Evolutionary conservation across 35 echinoderm and acorn worm genomes (phyloP).

Genomic region (Eucidaris tribuloides): DNA sequence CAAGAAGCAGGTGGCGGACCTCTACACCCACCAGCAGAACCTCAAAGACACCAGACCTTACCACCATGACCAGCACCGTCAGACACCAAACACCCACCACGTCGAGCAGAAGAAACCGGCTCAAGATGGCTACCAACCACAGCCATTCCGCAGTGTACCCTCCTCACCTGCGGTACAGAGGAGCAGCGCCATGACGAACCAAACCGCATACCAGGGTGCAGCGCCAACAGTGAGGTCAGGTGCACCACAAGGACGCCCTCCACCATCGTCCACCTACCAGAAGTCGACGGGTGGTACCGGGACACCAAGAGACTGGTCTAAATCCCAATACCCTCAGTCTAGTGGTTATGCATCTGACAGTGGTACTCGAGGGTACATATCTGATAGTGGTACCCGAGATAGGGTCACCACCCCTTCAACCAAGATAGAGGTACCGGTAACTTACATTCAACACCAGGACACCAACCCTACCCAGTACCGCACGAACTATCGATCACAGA

Average conservation of each 20-base stretch:
- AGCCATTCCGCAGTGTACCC: not conserved
- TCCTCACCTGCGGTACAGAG: constrained; percentile 2
- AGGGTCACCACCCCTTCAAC: too few relatives aligned
- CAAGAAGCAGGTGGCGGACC: constrained; percentile 11
- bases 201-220: too few relatives aligned
- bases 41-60: not conserved
- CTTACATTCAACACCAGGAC: not conserved
- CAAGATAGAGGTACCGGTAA: too few relatives aligned
- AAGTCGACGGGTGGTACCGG: not conserved
- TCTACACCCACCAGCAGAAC: not conserved
- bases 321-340: too few relatives aligned
- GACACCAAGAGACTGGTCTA: too few relatives aligned
- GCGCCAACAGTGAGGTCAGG: too few relatives aligned
- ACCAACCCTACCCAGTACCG: not conserved
- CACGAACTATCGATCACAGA: constrained; percentile 12
- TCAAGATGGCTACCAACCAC: constrained; percentile 4
- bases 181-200: too few relatives aligned
- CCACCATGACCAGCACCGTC: not conserved
- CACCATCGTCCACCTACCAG: too few relatives aligned
- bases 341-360: too few relatives aligned
- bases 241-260: too few relatives aligned
- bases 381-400: too few relatives aligned
- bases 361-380: too few relatives aligned
- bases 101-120: not conserved
- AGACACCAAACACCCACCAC: not conserved